Evolutionary conservation across 2,797 vertebrate species (phyloP).

Genomic region (Octomys mimax): DNA sequence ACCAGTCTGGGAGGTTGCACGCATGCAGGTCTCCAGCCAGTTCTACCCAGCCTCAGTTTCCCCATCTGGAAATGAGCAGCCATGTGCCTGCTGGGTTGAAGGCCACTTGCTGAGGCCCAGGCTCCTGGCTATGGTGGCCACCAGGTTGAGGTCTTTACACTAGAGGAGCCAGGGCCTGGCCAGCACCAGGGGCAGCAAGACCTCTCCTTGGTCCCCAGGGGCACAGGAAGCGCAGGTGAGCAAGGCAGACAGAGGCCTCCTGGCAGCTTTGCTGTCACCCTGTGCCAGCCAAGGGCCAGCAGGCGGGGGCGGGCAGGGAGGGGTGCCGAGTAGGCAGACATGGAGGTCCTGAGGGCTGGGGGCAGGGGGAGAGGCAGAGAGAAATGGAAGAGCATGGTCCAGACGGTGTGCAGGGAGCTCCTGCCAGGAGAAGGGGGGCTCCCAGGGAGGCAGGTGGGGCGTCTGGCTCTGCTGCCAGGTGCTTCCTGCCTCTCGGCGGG

Average conservation of each 20-base stretch:
- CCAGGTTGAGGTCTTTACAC: rapidly evolving
- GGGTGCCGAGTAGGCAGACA: rapidly evolving
- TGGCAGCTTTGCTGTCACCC: rapidly evolving
- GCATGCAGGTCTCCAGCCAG: not conserved
- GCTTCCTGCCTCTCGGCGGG: conserved; percentile 34
- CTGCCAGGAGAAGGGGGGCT: not conserved
- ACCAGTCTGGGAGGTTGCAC: not conserved
- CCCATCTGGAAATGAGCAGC: not conserved
- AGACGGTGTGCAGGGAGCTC: not conserved
- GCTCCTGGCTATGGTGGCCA: not conserved
- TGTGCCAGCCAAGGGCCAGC: not conserved
- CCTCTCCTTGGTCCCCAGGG: not conserved
- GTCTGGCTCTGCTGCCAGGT: conserved; percentile 66
- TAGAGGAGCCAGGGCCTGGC: rapidly evolving
- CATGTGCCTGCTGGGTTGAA: rapidly evolving
- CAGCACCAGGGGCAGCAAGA: rapidly evolving
- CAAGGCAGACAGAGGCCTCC: rapidly evolving
- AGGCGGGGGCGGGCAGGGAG: rapidly evolving
- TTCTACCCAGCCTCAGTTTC: not conserved
- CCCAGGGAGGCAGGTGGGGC: conserved; percentile 20
- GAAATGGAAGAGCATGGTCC: not conserved
- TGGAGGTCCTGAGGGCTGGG: not conserved
- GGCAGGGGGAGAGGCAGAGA: not conserved
- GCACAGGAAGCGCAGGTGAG: not conserved
- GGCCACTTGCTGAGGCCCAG: not conserved